A percentile compares a stretch with the other conserved stretches of the same genome.
Conservation (phyloP, 23 tunicate species). For the Ascidia mentula region DNA sequence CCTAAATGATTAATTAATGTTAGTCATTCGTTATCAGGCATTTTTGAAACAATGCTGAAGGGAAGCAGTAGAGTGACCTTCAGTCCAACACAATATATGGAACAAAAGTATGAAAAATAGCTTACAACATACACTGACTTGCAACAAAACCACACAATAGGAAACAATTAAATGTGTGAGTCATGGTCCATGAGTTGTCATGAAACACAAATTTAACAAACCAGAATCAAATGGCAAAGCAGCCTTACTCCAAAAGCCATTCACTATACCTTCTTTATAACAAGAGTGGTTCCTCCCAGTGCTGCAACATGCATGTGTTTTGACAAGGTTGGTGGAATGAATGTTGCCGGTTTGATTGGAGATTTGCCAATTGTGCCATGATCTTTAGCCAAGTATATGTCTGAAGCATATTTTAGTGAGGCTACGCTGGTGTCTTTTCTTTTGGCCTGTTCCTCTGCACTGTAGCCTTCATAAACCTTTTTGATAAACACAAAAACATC, state of each 20-base stretch:
- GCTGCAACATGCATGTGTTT: slow-evolving; percentile 14
- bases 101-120: too few relatives aligned
- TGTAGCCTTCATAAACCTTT: background rate
- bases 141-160: too few relatives aligned
- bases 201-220: too few relatives aligned
- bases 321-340: slow-evolving; percentile 53
- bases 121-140: too few relatives aligned
- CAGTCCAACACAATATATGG: too few relatives aligned
- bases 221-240: too few relatives aligned
- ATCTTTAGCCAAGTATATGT: slow-evolving; percentile 50
- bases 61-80: background rate
- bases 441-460: slow-evolving; percentile 51
- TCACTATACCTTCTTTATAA: slow-evolving; percentile 55
- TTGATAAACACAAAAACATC: too few relatives aligned
- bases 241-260: too few relatives aligned
- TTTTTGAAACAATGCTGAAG: background rate
- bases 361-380: slow-evolving; percentile 23
- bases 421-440: slow-evolving; percentile 58
- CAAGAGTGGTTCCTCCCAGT: slow-evolving; percentile 24
- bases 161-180: too few relatives aligned
- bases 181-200: too few relatives aligned
- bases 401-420: slow-evolving; percentile 60
- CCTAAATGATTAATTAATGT: background rate
- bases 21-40: background rate
- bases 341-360: slow-evolving; percentile 92